phyloP scores from a whole-genome alignment of 1,140 invertebrate genomes.

The Yoshiicerus persimilis region DNA sequence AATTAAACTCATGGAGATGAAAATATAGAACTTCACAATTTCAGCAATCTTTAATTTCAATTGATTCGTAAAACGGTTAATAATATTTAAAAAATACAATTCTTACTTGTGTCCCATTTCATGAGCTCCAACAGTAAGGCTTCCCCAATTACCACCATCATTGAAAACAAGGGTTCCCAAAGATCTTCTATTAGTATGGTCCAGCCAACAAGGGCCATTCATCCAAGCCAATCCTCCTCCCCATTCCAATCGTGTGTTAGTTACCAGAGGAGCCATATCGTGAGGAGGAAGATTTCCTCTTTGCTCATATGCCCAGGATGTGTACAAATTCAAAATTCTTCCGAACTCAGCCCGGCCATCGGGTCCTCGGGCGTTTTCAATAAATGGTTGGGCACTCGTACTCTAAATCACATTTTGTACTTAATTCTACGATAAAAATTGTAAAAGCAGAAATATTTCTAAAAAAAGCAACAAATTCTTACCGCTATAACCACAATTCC shows the following conservation, averaged over 20 bases:
- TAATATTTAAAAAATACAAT: neutral
- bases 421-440: too few species aligned
- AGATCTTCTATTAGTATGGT: neutral
- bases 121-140: conserved; percentile 33
- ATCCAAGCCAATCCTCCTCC: conserved; percentile 30
- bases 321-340: neutral
- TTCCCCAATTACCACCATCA: conserved; percentile 32
- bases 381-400: too few species aligned
- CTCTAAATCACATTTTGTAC: too few species aligned
- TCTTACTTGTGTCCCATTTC: conserved; percentile 31
- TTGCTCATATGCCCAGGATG: too few species aligned
- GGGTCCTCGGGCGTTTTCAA: too few species aligned
- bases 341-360: conserved; percentile 29
- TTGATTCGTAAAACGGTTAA: too few species aligned
- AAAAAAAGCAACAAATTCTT: too few species aligned
- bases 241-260: conserved; percentile 28
- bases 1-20: neutral
- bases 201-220: neutral
- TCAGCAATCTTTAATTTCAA: too few species aligned
- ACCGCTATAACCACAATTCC: too few species aligned
- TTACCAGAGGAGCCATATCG: conserved; percentile 17
- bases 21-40: neutral
- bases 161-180: neutral
- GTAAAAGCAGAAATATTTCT: too few species aligned
- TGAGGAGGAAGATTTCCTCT: too few species aligned